Percentiles rank a stretch among this genome's conserved stretches.
Conservation (phyloP, 2,797 vertebrate species). For the Tangara arthus region DNA sequence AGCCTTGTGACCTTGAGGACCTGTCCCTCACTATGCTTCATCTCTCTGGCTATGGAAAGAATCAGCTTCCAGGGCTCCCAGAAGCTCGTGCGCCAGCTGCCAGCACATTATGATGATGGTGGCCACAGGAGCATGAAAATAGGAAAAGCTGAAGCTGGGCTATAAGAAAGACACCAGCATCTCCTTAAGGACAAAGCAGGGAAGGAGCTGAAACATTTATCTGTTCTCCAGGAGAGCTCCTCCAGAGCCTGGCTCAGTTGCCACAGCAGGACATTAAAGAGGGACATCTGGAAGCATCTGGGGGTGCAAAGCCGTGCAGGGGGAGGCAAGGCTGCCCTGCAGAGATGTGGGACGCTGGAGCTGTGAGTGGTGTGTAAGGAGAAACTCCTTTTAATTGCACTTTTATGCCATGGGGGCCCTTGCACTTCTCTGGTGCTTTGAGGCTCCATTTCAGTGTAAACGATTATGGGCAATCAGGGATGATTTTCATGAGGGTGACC, state of each 20-base stretch:
- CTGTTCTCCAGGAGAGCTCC: neutral
- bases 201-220: neutral
- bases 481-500: neutral
- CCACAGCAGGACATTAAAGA: neutral
- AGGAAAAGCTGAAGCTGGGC: neutral
- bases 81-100: neutral
- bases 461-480: neutral
- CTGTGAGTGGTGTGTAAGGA: neutral
- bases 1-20: neutral
- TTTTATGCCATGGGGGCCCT: neutral
- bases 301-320: neutral
- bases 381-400: neutral
- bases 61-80: neutral
- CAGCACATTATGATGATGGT: neutral
- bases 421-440: neutral
- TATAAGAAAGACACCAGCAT: neutral
- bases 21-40: neutral
- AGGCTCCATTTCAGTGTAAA: neutral
- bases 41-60: neutral
- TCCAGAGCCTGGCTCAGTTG: neutral
- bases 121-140: neutral
- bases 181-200: neutral
- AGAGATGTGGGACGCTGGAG: neutral
- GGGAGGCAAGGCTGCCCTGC: neutral
- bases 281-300: neutral